Evolutionary conservation across 92 coral and sea anemone genomes (phyloP).

Genomic region (Parazoanthus atlanticus): DNA sequence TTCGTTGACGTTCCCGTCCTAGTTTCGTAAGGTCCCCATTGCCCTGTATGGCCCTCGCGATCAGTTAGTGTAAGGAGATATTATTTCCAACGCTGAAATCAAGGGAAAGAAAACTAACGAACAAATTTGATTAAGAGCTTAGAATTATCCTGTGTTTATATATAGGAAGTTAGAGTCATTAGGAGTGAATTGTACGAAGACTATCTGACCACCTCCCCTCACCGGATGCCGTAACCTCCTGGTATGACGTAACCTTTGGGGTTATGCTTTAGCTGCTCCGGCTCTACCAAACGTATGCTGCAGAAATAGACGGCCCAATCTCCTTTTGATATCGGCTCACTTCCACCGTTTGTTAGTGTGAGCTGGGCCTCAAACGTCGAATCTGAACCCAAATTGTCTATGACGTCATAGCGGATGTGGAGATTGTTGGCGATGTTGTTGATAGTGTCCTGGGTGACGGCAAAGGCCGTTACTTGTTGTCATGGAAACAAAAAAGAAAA

Average conservation of each 20-base stretch:
- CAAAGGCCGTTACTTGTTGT: background rate
- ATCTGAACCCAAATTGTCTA: constrained; percentile 61
- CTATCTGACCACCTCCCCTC: background rate
- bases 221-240: constrained; percentile 72
- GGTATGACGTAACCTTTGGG: constrained; percentile 81
- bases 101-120: too few relatives aligned
- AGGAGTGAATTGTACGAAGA: too few relatives aligned
- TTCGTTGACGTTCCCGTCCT: too few relatives aligned
- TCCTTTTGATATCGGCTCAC: constrained; percentile 56
- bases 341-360: constrained; percentile 76
- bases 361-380: constrained; percentile 56
- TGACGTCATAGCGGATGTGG: constrained; percentile 75
- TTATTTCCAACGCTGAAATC: too few relatives aligned
- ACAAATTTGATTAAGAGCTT: too few relatives aligned
- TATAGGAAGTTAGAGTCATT: too few relatives aligned
- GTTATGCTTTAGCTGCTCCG: constrained; percentile 68
- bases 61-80: too few relatives aligned
- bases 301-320: constrained; percentile 91
- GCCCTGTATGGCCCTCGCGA: too few relatives aligned
- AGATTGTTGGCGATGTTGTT: constrained; percentile 73
- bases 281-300: constrained; percentile 79
- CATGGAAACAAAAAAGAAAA: background rate
- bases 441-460: constrained; percentile 65
- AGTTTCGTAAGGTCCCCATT: too few relatives aligned
- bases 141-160: too few relatives aligned